Evolutionary conservation across 2,797 vertebrate genomes (phyloP).

Genomic region (Macroramphosus scolopax): DNA sequence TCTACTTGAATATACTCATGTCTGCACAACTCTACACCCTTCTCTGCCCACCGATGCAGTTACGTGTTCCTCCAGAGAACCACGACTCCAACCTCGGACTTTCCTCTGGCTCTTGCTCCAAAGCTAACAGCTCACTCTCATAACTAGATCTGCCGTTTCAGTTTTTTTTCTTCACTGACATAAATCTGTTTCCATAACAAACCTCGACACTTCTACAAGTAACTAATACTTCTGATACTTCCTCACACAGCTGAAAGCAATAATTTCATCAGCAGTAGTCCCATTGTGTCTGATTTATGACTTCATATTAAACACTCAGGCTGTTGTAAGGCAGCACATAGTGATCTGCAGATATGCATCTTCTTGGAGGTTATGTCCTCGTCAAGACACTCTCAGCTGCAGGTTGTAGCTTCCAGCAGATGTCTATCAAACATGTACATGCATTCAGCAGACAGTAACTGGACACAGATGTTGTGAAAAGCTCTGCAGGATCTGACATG

Average conservation of each 20-base stretch:
- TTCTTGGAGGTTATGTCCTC: conserved; percentile 40
- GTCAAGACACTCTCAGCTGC: conserved; percentile 32
- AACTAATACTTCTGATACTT: conserved; percentile 42
- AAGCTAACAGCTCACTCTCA: too few species aligned
- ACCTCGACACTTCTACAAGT: conserved; percentile 28
- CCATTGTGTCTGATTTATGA: conserved; percentile 61
- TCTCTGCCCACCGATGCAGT: conserved; percentile 5
- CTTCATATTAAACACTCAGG: conserved; percentile 36
- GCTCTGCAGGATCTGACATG: conserved; percentile 42
- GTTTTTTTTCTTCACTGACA: conserved; percentile 35
- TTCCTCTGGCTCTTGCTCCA: too few species aligned
- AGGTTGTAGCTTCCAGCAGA: conserved; percentile 45
- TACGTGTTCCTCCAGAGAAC: conserved; percentile 3
- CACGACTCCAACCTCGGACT: background rate
- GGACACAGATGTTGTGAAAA: conserved; percentile 60
- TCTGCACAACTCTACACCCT: background rate
- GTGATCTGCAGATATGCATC: conserved; percentile 32
- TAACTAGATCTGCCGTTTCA: conserved; percentile 2
- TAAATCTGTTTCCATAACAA: conserved; percentile 35
- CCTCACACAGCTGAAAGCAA: conserved; percentile 64
- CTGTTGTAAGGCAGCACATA: conserved; percentile 35
- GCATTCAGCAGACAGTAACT: conserved; percentile 49
- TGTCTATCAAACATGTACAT: conserved; percentile 49
- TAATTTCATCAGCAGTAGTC: conserved; percentile 57
- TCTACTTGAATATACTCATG: too few species aligned